These are phyloP conservation scores for Melanotaenia boesemani DNA, from an alignment of 2,797 vertebrate species.

Conservation along the genomic window DNA sequence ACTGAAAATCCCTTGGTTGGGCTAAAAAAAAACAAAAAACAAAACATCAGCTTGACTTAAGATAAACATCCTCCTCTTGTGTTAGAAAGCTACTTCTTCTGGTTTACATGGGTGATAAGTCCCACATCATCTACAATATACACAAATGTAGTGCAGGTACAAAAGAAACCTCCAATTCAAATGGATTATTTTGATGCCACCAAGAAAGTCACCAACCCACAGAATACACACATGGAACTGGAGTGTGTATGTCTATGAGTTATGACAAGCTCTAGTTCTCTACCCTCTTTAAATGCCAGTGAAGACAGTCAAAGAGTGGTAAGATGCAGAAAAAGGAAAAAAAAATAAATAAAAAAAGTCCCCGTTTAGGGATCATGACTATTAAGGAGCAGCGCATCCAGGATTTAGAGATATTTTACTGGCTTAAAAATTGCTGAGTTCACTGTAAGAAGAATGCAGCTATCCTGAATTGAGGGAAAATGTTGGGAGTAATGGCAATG, in stretches of 20 bases:
- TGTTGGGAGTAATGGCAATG: slow-evolving; percentile 43
- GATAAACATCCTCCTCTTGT: not conserved
- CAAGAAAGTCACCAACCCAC: slow-evolving; percentile 30
- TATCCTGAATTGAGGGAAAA: slow-evolving; percentile 20
- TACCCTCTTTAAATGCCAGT: slow-evolving; percentile 34
- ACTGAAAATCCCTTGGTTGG: not conserved
- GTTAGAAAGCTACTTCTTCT: not conserved
- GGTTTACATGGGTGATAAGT: not conserved
- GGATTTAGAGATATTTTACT: slow-evolving; percentile 52
- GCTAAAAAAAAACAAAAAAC: too few relatives aligned
- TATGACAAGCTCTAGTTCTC: slow-evolving; percentile 35
- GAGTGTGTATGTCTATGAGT: slow-evolving; percentile 13
- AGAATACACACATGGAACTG: slow-evolving; percentile 22
- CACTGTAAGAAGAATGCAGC: slow-evolving; percentile 30
- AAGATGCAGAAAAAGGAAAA: slow-evolving; percentile 30
- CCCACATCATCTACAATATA: not conserved
- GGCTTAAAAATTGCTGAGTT: slow-evolving; percentile 63
- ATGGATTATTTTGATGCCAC: not conserved
- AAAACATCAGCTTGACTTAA: not conserved
- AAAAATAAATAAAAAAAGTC: slow-evolving; percentile 24
- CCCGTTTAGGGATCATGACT: slow-evolving; percentile 49
- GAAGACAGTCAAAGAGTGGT: slow-evolving; percentile 43
- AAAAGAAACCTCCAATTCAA: not conserved
- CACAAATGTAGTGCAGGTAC: not conserved
- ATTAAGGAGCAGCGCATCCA: slow-evolving; percentile 35